Evolutionary conservation across 1,140 invertebrate species (phyloP), one percentile per base, ranked within the genome.

Genomic region (Neomicropteryx cornuta): DNA sequence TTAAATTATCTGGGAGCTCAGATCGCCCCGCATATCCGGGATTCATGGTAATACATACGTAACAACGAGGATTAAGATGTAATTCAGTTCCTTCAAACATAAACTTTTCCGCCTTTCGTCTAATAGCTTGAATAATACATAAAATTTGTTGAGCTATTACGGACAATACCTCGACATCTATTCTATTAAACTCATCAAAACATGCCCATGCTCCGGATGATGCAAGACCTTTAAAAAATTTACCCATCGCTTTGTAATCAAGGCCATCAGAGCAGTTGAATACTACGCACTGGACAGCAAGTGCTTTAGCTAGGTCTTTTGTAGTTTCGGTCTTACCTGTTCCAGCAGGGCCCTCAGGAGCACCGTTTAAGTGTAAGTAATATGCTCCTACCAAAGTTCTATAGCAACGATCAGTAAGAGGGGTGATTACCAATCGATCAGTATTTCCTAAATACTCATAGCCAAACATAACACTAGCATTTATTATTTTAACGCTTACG

Each of bases 271-370:
- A 87, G 51, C 85, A 87, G 57, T 87, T 87, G 49, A 88, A 87
- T 0, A 88, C 84, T 0, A 88, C 81, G 51, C 84, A 87, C 49
- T 84, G 83, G 42, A 84, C 79, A 2, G 83, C 84, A 34, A 87
- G 48, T 0, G 81, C 73, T 61, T 87, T 88, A 2, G 83, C 83
- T 41, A 88, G 62, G 69, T 88, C 83, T 60, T 88, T 88, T 0
- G 82, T 85, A 0, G 87, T 89, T 66, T 92, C 88, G 1, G 87
- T 91, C 63, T 92, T 92, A 2, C 88, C 88, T 0, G 87, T 90
- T 14, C 87, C 87, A 16, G 84, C 83, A 3, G 87, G 86, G 3
- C 88, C 87, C 49, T 86, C 73, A 23, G 84, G 74, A 40, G 81
- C 84, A 32, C 87, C 87, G 17, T 81, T 82, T 42, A 87, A 56